Percentiles rank a stretch among this genome's conserved stretches.
Evolutionary conservation across 2,888 invertebrate species (phyloP).

Genomic region (Mythimna impura): DNA sequence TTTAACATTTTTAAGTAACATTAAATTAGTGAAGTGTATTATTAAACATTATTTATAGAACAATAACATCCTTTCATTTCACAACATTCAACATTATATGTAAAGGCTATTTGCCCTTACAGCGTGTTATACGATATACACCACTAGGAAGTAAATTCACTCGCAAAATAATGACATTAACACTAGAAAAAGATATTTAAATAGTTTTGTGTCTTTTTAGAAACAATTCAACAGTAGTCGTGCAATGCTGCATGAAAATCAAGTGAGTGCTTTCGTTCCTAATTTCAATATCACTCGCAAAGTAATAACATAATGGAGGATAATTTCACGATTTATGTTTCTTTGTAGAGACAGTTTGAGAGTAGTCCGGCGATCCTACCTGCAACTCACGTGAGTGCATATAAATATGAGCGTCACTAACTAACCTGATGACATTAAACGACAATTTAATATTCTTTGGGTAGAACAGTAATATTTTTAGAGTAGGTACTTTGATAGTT

Average conservation of each 20-base stretch:
- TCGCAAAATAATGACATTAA: not conserved
- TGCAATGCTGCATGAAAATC: not conserved
- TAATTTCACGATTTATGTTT: not conserved
- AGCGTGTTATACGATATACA: no score
- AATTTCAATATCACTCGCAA: slow-evolving; percentile 3
- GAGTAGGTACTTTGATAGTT: not conserved
- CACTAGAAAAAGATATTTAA: not conserved
- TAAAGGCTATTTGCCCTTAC: no score
- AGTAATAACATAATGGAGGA: not conserved
- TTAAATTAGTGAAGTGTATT: no score
- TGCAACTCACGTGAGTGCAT: not conserved
- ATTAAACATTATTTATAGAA: no score
- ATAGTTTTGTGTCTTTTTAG: not conserved
- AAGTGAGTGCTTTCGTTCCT: slow-evolving; percentile 4
- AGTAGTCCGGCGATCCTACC: slow-evolving; percentile 16
- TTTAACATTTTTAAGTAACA: no score
- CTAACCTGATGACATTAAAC: not conserved
- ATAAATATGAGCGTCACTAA: not conserved
- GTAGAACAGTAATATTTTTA: not conserved
- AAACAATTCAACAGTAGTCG: slow-evolving; percentile 18
- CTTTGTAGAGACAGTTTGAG: slow-evolving; percentile 13
- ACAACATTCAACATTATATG: no score
- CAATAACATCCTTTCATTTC: no score
- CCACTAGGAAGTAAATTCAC: not conserved
- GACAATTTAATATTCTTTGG: not conserved